Conservation (phyloP, 2,113 vertebrate species). For the Poeciliopsis occidentalis region DNA sequence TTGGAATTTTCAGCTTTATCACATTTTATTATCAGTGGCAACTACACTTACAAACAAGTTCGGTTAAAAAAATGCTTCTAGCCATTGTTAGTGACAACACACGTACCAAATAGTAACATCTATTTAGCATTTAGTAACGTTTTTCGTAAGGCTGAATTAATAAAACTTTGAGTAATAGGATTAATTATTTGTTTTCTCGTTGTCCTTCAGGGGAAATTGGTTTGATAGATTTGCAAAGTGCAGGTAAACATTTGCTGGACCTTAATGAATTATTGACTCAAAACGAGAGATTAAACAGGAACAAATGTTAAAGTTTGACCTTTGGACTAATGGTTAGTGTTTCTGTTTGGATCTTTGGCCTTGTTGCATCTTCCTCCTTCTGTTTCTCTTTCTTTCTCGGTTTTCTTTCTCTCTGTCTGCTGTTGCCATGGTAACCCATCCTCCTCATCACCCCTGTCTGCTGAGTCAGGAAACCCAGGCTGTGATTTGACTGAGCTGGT, state of each 20-base stretch:
- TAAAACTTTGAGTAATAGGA: neutral
- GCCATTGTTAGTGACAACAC: neutral
- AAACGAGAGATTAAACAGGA: neutral
- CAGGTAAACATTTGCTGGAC: neutral
- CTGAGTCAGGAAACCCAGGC: conserved; percentile 60
- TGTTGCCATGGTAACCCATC: conserved; percentile 67
- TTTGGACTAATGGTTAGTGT: conserved; percentile 9
- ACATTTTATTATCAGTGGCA: too few relatives aligned
- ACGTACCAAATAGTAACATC: too few relatives aligned
- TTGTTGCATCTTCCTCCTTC: conserved; percentile 17
- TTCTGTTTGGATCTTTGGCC: conserved; percentile 21
- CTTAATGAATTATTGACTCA: neutral
- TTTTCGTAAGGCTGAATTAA: neutral
- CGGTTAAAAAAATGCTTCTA: neutral
- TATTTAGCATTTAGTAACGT: too few relatives aligned
- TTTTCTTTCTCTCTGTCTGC: conserved; percentile 26
- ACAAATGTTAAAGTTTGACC: conserved; percentile 17
- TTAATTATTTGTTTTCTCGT: neutral
- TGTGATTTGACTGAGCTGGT: conserved; percentile 19
- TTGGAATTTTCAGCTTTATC: too few relatives aligned
- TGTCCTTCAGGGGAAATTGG: neutral
- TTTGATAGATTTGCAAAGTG: neutral
- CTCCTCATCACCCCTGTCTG: conserved; percentile 47
- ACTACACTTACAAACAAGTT: too few relatives aligned
- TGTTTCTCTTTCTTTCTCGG: conserved; percentile 13